These are phyloP conservation scores for Syngnathoides biaculeatus DNA, from an alignment of 2,113 vertebrate species.

Conservation along the genomic window DNA sequence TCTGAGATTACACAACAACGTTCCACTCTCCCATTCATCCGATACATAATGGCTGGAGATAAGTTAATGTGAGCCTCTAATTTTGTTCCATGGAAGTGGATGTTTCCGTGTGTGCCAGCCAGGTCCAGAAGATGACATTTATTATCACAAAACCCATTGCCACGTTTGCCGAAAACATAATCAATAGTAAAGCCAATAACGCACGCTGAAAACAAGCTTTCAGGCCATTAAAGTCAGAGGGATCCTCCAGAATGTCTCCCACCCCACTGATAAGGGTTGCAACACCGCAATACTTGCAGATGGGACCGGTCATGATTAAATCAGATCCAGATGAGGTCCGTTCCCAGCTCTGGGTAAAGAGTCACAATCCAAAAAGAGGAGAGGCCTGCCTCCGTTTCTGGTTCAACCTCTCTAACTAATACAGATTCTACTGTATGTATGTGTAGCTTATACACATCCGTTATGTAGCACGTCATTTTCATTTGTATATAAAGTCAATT, in stretches of 20 bases:
- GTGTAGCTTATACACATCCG: not conserved
- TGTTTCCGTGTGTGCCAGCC: constrained; percentile 19
- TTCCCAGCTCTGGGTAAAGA: not conserved
- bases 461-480: not conserved
- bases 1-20: not conserved
- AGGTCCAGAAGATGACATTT: constrained; percentile 27
- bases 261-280: constrained; percentile 3
- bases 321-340: not conserved
- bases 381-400: not conserved
- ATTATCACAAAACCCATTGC: constrained; percentile 43
- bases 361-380: not conserved
- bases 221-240: constrained; percentile 47
- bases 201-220: constrained; percentile 45
- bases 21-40: constrained; percentile 24
- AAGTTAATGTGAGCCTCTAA: constrained; percentile 32
- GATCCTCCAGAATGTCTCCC: constrained; percentile 18
- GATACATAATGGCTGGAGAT: constrained; percentile 25
- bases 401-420: not conserved
- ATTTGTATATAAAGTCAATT: not conserved
- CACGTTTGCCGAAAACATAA: constrained; percentile 43
- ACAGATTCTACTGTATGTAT: not conserved
- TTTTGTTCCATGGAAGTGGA: constrained; percentile 37
- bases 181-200: constrained; percentile 60
- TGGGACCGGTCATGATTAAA: constrained; percentile 4
- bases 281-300: constrained; percentile 24